Conservation (phyloP, 2,888 invertebrate genomes). For the Macropis europaea region DNA sequence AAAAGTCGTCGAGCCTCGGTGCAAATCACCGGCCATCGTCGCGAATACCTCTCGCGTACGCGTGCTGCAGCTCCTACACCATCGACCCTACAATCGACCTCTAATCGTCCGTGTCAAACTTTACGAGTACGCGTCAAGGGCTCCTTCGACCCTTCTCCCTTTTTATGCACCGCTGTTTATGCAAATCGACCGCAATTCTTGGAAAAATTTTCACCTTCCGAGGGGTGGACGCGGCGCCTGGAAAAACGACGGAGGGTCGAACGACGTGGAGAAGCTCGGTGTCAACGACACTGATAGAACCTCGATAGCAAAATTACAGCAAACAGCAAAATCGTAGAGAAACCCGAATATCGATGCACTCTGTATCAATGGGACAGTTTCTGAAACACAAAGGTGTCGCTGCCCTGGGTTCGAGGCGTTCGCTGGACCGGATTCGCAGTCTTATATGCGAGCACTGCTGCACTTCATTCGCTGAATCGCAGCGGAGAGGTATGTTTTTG, state of each 20-base stretch:
- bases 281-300: no score
- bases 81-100: background rate
- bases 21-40: conserved; percentile 27
- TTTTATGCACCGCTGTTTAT: background rate
- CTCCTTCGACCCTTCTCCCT: background rate
- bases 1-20: conserved; percentile 19
- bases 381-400: no score
- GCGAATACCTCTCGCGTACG: background rate
- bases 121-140: background rate
- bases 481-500: no score
- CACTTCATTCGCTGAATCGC: no score
- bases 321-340: no score
- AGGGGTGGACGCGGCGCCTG: background rate
- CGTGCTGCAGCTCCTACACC: background rate
- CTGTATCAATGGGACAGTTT: no score
- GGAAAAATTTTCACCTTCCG: background rate
- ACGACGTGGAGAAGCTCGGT: background rate
- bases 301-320: no score
- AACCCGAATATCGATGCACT: no score
- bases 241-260: background rate
- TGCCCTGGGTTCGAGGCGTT: no score
- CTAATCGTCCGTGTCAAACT: conserved; percentile 22
- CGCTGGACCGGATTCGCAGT: no score
- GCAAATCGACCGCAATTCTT: background rate
- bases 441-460: no score